These are phyloP conservation scores for Tinea pellionella DNA, from an alignment of 2,888 invertebrate genomes.

Conservation along the genomic window DNA sequence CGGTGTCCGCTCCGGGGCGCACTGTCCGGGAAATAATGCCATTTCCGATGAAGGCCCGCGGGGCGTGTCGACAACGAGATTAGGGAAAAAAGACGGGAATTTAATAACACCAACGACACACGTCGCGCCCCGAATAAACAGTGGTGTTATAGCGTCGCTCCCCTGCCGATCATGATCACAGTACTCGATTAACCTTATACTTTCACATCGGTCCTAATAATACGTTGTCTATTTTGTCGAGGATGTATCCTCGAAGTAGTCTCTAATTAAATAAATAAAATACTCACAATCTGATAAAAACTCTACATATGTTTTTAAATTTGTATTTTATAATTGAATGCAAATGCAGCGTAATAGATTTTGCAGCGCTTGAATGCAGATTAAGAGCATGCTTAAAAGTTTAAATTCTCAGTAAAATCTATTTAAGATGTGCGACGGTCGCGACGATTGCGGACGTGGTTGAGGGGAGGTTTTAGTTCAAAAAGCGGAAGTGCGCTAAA, in stretches of 20 bases:
- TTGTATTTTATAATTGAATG: too few species aligned
- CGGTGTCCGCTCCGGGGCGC: constrained; percentile 38
- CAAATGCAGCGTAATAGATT: not conserved
- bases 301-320: too few species aligned
- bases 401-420: constrained; percentile 13
- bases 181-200: constrained; percentile 3
- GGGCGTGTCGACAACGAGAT: constrained; percentile 51
- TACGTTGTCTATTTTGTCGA: not conserved
- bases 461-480: constrained; percentile 31
- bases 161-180: constrained; percentile 11
- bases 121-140: constrained; percentile 37
- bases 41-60: constrained; percentile 60
- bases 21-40: constrained; percentile 49
- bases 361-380: constrained; percentile 12
- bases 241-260: too few species aligned
- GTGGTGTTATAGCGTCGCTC: constrained; percentile 14
- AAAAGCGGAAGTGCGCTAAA: constrained; percentile 52
- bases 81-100: constrained; percentile 54
- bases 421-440: constrained; percentile 14
- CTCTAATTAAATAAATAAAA: too few species aligned
- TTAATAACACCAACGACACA: constrained; percentile 53
- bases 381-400: not conserved
- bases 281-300: too few species aligned
- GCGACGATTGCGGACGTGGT: constrained; percentile 19
- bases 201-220: not conserved